phyloP scores from a whole-genome alignment of 2,113 vertebrate genomes.

The Chitala chitala region DNA sequence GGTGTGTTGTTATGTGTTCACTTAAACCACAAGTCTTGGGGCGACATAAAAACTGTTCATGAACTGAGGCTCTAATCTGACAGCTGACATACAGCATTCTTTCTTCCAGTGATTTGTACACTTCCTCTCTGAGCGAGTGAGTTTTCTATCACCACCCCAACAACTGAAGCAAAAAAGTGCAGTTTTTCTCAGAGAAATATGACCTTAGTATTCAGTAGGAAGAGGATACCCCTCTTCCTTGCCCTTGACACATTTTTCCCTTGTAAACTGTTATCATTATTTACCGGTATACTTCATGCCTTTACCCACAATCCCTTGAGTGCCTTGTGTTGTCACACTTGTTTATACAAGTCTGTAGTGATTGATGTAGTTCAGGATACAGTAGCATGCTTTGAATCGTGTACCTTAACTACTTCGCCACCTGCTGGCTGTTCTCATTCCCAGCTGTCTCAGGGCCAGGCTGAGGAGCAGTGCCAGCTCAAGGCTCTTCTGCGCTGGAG shows the following conservation, averaged over 20 bases:
- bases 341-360: background rate
- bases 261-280: background rate
- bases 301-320: background rate
- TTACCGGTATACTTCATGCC: background rate
- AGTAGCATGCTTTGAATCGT: background rate
- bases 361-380: background rate
- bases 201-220: background rate
- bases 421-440: background rate
- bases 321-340: background rate
- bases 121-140: background rate
- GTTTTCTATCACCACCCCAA: background rate
- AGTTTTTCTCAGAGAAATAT: background rate
- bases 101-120: background rate
- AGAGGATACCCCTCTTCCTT: too few species aligned
- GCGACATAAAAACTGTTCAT: background rate
- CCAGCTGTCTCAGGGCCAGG: constrained; percentile 66
- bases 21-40: background rate
- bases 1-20: background rate
- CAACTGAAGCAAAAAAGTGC: too few species aligned
- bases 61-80: background rate
- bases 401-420: background rate
- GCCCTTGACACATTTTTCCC: background rate
- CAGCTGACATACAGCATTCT: background rate
- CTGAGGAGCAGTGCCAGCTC: constrained; percentile 68
- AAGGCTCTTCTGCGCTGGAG: constrained; percentile 80